Evolutionary conservation across 2,888 invertebrate genomes (phyloP), one percentile per base, ranked within the genome.

Genomic region (Laothoe populi): DNA sequence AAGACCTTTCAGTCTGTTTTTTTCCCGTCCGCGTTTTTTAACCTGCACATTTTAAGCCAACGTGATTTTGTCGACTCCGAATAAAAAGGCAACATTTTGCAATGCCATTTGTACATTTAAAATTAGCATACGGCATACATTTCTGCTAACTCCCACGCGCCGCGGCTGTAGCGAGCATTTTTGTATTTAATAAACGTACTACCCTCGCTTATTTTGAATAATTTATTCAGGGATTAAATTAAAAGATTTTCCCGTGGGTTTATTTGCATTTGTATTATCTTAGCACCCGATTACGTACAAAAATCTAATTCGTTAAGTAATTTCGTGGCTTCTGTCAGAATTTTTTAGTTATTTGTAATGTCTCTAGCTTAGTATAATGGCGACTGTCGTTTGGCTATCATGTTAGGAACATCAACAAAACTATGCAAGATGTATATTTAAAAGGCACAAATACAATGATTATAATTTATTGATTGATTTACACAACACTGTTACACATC

Each of bases 121-220:
- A 48, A 53, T 53, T 53, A 53, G 31, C 53, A 53, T 31, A 53
- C 53, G 19, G 35, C 53, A 35, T 35, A 53, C 19, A 53, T 31
- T 53, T 26, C 7, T n/a, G 26, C 31, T 31, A 31, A 31, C 31
- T 31, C 31, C 31, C 31, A 31, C 11, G n/a, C 48, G 48, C 24
- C 24, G 10, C 38, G 38, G 38, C 38, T 38, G 38, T 5, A 5
- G 7, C 5, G 7, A 5, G 4, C 8, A 31, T 53, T 53, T 53
- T 53, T 53, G 53, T 53, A 53, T 53, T 53, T 53, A 53, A 53
- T 53, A 53, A 53, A 35, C 53, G n/a, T 19, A 35, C 19, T 19
- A 35, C 19, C 53, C 16, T 16, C 35, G 16, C 19, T 19, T 53
- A 2, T 13, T 24, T 46, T 35, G 35, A 53, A 53, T 53, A 53